Evolutionary conservation across 2,797 vertebrate genomes (phyloP), one percentile per base, ranked within the genome.

Genomic region (Martes flavigula): DNA sequence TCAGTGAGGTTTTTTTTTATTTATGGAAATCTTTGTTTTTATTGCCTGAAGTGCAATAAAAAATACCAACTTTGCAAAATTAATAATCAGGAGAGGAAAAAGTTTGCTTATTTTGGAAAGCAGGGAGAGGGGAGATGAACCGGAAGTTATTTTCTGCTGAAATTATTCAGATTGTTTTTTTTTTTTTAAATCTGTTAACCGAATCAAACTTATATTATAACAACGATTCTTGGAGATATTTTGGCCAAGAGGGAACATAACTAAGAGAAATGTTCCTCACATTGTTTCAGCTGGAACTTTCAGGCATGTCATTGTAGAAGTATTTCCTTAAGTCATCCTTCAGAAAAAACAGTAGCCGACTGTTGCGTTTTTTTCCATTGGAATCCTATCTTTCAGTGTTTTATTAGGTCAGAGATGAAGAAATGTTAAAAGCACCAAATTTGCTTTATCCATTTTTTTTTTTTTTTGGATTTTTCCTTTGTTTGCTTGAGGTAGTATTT

Each of bases 281-380:
- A 60, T 96, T 85, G 77, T 95, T 96, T 94, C 56, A 91, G 46
- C 77, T 96, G 72, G 89, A 62, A n/a, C 92, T 95, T 97, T 94
- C 17, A 77, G 43, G 54, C 66, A 89, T 91, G 60, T 96, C 86
- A 97, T 93, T 95, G 83, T 96, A 82, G 94, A 97, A 97, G 15
- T 96, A 72, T 94, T 98, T 97, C 40, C 35, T 96, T 97, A 88
- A 94, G 40, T 92, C n/a, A 66, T 95, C 66, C 54, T 91, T 96
- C 27, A 83, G 60, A 84, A 87, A 82, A 86, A 87, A 70, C 46
- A 21, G 38, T 60, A 35, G 20, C 38, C 72, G 51, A 92, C 8
- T 79, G 38, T 70, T 96, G 58, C 20, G 40, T 43, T 75, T 32
- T 48, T 72, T 6, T 4, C 38, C 51, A 73, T 73, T 70, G 17